Evolutionary conservation across 2,888 invertebrate species (phyloP), one percentile per base, ranked within the genome.

Genomic region (Cephus nigrinus): DNA sequence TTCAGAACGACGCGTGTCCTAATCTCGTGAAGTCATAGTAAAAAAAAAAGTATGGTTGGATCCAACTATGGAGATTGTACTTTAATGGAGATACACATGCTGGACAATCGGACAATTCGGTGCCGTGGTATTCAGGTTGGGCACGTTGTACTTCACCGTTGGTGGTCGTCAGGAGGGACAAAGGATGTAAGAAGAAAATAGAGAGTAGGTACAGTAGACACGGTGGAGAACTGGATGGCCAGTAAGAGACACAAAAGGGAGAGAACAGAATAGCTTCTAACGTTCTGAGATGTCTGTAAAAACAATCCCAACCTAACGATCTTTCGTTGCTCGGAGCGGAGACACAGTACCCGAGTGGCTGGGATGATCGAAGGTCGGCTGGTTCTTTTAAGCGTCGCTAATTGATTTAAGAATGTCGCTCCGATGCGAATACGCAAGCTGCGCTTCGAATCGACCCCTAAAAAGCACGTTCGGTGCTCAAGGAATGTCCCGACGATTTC

Each of bases 291-390:
- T 33, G 31, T 15, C 31, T 71, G 32, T 78, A 83, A 82, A 81
- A 80, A 78, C 76, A 73, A 73, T 82, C 79, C 83, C 82, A 82
- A 83, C 80, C 80, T 80, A 78, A 79, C 71, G 73, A 73, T 73
- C 71, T 33, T 71, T 71, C 71, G 74, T 12, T 68, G 69, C 32
- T 71, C 12, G 75, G n/a, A 75, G 74, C 36, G 32, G 78, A 84
- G 82, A 85, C 82, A 85, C 86, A 80, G 84, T 84, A 86, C 83
- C 82, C 82, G 82, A 83, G 81, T 78, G 82, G 83, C 81, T 75
- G 76, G 55, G 76, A 76, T 75, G 86, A 88, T 88, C 89, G 90
- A 90, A 90, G 90, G 90, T 85, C 88, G 86, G 81, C 89, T 78
- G 85, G 81, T 87, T 89, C 87, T 87, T 90, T 88, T 82, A 85